These are phyloP conservation scores for Actenoides hombroni DNA, from an alignment of 2,113 vertebrate species.

Conservation along the genomic window DNA sequence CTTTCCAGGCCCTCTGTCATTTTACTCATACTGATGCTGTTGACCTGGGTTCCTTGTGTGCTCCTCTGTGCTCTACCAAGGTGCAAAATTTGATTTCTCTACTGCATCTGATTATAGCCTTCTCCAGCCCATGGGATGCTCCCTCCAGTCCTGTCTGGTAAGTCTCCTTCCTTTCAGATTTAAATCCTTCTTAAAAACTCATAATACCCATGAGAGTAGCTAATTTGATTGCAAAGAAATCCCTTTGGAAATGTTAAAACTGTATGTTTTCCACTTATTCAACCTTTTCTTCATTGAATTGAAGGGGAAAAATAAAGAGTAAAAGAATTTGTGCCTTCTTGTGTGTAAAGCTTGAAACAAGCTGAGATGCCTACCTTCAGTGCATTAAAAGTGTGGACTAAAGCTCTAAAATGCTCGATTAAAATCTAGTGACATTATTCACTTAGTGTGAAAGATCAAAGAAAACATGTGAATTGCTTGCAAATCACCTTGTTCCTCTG, in stretches of 20 bases:
- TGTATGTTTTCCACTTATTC: background rate
- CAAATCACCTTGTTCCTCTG: background rate
- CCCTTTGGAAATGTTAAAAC: background rate
- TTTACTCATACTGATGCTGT: background rate
- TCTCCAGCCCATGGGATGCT: accelerated
- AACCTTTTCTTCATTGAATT: background rate
- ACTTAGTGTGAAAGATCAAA: background rate
- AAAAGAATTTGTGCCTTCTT: background rate
- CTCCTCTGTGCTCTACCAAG: background rate
- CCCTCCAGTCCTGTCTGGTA: background rate
- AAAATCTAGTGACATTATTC: background rate
- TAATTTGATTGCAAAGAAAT: background rate
- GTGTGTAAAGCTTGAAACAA: background rate
- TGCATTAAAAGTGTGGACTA: background rate
- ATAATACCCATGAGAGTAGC: background rate
- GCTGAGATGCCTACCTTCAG: background rate
- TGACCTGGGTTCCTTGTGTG: background rate
- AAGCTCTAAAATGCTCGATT: background rate
- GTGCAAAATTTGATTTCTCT: background rate
- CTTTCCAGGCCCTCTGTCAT: background rate
- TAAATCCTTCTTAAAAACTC: background rate
- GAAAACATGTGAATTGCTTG: background rate
- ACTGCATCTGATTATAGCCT: background rate
- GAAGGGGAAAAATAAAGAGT: background rate
- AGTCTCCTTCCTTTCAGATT: background rate